phyloP scores from a whole-genome alignment of 1,140 invertebrate genomes.

The Geopemphigus sp. region DNA sequence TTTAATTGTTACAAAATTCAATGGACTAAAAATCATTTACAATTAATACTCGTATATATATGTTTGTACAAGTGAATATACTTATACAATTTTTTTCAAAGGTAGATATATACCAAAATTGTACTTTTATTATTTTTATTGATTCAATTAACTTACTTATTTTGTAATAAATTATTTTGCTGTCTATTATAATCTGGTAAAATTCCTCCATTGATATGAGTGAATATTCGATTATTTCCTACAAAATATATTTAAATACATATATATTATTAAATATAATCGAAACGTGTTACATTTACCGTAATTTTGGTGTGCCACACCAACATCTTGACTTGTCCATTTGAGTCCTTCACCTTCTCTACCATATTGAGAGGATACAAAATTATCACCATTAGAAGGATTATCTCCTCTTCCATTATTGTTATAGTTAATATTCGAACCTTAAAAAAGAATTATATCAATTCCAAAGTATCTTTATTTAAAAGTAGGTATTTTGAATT shows the following conservation, averaged over 20 bases:
- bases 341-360: conserved; percentile 53
- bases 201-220: conserved; percentile 38
- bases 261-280: background rate
- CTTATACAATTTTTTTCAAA: background rate
- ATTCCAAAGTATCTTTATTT: background rate
- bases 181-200: conserved; percentile 30
- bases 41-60: background rate
- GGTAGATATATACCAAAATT: background rate
- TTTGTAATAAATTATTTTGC: conserved; percentile 34
- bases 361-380: conserved; percentile 50
- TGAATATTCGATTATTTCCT: conserved; percentile 35
- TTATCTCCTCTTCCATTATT: conserved; percentile 39
- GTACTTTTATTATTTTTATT: background rate
- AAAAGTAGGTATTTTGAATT: background rate
- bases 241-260: background rate
- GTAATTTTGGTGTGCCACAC: conserved; percentile 18
- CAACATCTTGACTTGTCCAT: conserved; percentile 19
- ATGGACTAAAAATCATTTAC: background rate
- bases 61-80: too few species aligned
- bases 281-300: background rate
- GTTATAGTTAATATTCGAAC: conserved; percentile 32
- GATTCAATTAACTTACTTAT: conserved; percentile 29
- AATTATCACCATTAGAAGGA: background rate
- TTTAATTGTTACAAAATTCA: background rate
- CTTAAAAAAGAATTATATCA: conserved; percentile 1